A percentile compares a stretch with the other conserved stretches of the same genome.
These are phyloP conservation scores for Albula goreensis DNA, from an alignment of 2,113 vertebrate species.

Conservation along the genomic window DNA sequence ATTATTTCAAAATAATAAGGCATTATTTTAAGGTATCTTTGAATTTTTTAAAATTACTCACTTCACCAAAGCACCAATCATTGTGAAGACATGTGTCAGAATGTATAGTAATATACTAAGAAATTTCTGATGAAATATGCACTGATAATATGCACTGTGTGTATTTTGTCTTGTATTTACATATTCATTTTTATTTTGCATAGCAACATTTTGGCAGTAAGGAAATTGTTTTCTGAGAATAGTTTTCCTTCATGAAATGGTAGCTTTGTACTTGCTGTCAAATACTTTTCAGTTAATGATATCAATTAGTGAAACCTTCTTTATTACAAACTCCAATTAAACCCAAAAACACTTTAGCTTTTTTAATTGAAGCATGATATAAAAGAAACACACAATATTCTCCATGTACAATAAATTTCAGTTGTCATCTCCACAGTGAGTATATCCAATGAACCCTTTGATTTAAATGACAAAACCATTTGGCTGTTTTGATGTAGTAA, in stretches of 20 bases:
- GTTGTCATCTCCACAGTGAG: background rate
- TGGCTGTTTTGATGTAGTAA: background rate
- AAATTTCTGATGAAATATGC: too few species aligned
- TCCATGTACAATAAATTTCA: background rate
- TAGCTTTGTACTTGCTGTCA: background rate
- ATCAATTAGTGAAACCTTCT: background rate
- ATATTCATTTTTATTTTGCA: background rate
- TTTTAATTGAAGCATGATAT: background rate
- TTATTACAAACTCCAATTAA: background rate
- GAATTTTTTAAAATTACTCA: too few species aligned
- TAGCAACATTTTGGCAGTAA: background rate
- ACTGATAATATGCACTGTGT: too few species aligned
- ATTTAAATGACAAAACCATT: background rate
- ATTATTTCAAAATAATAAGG: too few species aligned
- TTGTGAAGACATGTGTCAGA: too few species aligned
- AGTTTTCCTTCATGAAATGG: background rate
- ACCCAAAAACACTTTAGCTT: background rate
- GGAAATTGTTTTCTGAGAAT: background rate
- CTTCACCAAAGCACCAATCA: too few species aligned
- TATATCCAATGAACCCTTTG: background rate
- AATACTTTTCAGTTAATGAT: background rate
- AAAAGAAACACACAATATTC: background rate
- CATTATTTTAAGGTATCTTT: too few species aligned
- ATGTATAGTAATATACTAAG: too few species aligned
- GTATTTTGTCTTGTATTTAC: background rate